Evolutionary conservation across 1,140 invertebrate genomes (phyloP).

Genomic region (Panagrolaimus sp.): DNA sequence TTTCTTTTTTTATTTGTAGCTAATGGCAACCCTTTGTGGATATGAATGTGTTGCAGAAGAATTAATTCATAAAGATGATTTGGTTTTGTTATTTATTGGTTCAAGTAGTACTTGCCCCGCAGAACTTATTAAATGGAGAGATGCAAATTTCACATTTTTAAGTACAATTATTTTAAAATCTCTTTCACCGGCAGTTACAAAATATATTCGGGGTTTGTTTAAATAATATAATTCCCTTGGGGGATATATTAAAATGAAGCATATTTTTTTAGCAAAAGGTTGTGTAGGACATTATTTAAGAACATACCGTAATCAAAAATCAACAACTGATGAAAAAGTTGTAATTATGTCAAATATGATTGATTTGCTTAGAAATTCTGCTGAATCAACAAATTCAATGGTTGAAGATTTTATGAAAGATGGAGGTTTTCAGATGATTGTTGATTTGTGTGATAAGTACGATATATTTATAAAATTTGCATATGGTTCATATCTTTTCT

Average conservation of each 20-base stretch:
- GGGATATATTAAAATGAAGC: conserved; percentile 19
- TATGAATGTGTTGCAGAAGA: conserved; percentile 85
- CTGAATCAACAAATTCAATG: conserved; percentile 84
- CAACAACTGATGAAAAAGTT: conserved; percentile 83
- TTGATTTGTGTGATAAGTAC: conserved; percentile 4
- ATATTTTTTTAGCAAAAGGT: conserved; percentile 75
- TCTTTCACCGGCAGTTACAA: conserved; percentile 80
- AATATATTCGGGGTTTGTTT: conserved; percentile 79
- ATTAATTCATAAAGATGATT: conserved; percentile 87
- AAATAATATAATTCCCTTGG: conserved; percentile 13
- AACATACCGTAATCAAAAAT: conserved; percentile 81
- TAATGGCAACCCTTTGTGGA: conserved; percentile 85
- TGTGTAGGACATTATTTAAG: conserved; percentile 90
- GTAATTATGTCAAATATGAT: conserved; percentile 98
- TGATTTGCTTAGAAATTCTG: conserved; percentile 96
- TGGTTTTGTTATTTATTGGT: conserved; percentile 87
- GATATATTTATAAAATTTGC: neutral
- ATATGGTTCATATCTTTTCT: neutral
- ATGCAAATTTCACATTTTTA: conserved; percentile 88
- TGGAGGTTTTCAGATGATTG: conserved; percentile 85
- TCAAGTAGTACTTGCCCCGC: conserved; percentile 77
- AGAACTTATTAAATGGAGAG: conserved; percentile 71
- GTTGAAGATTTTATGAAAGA: conserved; percentile 89
- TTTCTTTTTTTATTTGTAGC: conserved; percentile 63
- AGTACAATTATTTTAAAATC: conserved; percentile 90